phyloP scores from a whole-genome alignment of 2,888 invertebrate genomes.

The Drosophila dives region DNA sequence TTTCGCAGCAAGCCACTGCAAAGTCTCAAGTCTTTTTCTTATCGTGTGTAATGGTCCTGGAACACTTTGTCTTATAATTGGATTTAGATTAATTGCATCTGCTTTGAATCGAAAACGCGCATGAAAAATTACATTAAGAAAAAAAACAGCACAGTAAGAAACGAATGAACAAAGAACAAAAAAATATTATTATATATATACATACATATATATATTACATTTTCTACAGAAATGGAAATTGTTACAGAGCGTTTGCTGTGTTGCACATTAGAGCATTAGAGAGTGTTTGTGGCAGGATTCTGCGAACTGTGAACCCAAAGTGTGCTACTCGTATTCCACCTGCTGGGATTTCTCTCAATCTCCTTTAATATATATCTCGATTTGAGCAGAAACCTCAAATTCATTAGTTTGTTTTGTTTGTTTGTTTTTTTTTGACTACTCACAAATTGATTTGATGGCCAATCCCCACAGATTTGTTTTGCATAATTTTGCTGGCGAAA shows the following conservation, averaged over 20 bases:
- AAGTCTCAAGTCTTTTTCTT: constrained; percentile 21
- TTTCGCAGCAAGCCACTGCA: constrained; percentile 4
- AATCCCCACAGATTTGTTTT: constrained; percentile 47
- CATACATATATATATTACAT: constrained; percentile 4
- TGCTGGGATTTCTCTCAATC: constrained; percentile 52
- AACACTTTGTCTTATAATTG: constrained; percentile 79
- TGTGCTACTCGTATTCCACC: constrained; percentile 71
- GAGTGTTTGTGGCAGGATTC: constrained; percentile 36
- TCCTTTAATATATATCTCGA: constrained; percentile 1
- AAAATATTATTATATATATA: background rate
- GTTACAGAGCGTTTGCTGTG: constrained; percentile 40
- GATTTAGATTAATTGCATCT: constrained; percentile 83
- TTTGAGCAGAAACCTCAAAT: constrained; percentile 63
- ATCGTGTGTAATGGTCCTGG: constrained; percentile 61
- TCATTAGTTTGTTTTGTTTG: constrained; percentile 56
- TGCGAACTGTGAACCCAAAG: constrained; percentile 57
- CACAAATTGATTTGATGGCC: background rate
- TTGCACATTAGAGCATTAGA: constrained; percentile 31
- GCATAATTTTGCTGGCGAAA: constrained; percentile 59
- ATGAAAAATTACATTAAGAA: constrained; percentile 73
- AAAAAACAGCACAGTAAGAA: constrained; percentile 11
- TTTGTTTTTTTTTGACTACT: constrained; percentile 35
- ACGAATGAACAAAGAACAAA: constrained; percentile 30
- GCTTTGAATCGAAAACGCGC: constrained; percentile 60
- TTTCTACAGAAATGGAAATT: constrained; percentile 68